Evolutionary conservation across 1,140 invertebrate genomes (phyloP).

Genomic region (Drosophila sucinea): DNA sequence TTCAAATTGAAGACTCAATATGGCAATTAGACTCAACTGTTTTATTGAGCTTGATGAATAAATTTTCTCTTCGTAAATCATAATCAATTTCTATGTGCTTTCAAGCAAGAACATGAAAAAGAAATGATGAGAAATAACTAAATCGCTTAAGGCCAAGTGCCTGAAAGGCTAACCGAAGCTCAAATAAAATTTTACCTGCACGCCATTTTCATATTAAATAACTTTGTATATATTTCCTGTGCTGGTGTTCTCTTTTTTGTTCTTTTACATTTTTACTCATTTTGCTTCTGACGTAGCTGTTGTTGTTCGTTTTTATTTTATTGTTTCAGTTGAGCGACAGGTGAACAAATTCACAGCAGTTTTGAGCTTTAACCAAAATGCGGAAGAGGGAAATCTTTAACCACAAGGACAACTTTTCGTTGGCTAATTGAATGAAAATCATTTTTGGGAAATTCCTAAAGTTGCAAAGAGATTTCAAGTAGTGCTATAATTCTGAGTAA

Average conservation of each 20-base stretch:
- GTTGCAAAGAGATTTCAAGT: neutral
- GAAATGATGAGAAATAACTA: conserved; percentile 26
- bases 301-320: conserved; percentile 29
- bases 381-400: conserved; percentile 8
- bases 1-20: neutral
- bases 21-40: neutral
- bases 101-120: conserved; percentile 25
- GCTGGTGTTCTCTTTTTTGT: conserved; percentile 39
- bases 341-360: conserved; percentile 65
- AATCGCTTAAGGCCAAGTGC: conserved; percentile 61
- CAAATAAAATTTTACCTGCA: conserved; percentile 70
- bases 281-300: neutral
- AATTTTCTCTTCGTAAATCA: conserved; percentile 46
- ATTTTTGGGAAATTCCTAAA: conserved; percentile 4
- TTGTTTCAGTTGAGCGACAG: conserved; percentile 64
- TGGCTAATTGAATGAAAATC: conserved; percentile 50
- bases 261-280: conserved; percentile 17
- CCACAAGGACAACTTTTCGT: conserved; percentile 21
- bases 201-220: conserved; percentile 81
- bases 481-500: no score
- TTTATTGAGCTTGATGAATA: conserved; percentile 43
- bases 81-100: conserved; percentile 55
- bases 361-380: conserved; percentile 41
- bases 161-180: conserved; percentile 50
- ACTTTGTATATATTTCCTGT: conserved; percentile 75